These are phyloP conservation scores for Dinocampus coccinellae DNA, from an alignment of 2,888 invertebrate genomes.

Conservation along the genomic window DNA sequence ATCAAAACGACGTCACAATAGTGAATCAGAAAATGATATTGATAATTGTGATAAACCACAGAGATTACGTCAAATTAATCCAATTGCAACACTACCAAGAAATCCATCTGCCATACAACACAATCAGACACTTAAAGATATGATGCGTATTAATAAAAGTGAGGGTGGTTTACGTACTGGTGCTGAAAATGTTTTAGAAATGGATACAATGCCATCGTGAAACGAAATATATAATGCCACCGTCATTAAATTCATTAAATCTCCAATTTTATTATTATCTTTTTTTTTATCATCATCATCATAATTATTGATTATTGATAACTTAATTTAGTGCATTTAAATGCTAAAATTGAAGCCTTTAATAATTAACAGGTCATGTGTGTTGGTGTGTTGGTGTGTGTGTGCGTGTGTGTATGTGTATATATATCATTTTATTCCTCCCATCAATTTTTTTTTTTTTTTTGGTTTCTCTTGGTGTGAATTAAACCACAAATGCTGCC, in stretches of 20 bases:
- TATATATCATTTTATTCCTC: too few species aligned
- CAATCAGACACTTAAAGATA: conserved; percentile 56
- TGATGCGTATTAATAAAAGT: conserved; percentile 57
- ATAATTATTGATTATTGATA: background rate
- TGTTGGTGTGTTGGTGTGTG: too few species aligned
- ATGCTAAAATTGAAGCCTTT: background rate
- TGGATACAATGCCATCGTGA: conserved; percentile 66
- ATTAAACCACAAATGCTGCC: background rate
- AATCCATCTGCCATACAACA: conserved; percentile 53
- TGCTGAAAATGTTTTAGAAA: conserved; percentile 63
- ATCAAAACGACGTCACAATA: conserved; percentile 61
- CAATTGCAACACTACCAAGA: conserved; percentile 64
- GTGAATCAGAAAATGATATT: conserved; percentile 64
- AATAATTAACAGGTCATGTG: background rate
- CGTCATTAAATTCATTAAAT: background rate
- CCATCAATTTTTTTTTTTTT: too few species aligned
- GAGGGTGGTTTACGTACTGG: conserved; percentile 52
- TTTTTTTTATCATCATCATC: background rate
- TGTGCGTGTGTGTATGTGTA: too few species aligned
- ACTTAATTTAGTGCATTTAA: conserved; percentile 11
- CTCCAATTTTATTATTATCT: background rate
- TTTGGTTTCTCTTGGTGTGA: background rate
- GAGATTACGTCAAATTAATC: conserved; percentile 55
- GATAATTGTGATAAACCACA: conserved; percentile 51
- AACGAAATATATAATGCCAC: conserved; percentile 36